Evolutionary conservation across 2,888 invertebrate species (phyloP), one percentile per base, ranked within the genome.

Genomic region (Axea sp.): DNA sequence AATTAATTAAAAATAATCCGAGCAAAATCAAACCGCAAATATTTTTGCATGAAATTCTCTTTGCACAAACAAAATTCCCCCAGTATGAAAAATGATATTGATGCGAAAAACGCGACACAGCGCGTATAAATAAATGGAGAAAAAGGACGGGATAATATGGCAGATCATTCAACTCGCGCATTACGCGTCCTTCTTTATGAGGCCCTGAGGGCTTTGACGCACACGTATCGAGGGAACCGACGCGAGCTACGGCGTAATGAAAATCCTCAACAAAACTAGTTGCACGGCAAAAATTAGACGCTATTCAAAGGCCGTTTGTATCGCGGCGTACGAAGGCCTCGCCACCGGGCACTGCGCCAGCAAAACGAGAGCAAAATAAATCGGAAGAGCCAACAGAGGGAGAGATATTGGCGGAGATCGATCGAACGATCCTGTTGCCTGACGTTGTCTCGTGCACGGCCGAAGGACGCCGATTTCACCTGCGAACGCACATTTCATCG

Each of bases 261-360:
- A 83, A 82, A 79, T 77, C 75, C 67, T 64, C 76, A 76, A 75
- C 78, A 76, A 81, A 83, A 83, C 82, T 82, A 83, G 83, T 82
- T 79, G 79, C 62, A 37, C 65, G 53, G 78, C 81, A 83, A 83
- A 83, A 83, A 83, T 82, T 83, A 82, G 83, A 81, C 76, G 78
- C 82, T 79, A 83, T 82, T 83, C 82, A 83, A 82, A 82, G 80
- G 78, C 78, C 75, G 82, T 80, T 79, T 77, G 77, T 78, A 77
- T 74, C 77, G 62, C 75, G 76, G 73, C 60, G 77, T 41, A 37
- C 37, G 68, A 64, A 71, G 64, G 53, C 49, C 49, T 53, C 26
- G 47, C 62, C 41, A 73, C 60, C 31, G 67, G 73, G 62, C 62
- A 67, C 9, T 15, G 68, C 47, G 67, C 55, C 60, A 41, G 41